Percentiles rank a stretch among this genome's conserved stretches.
Evolutionary conservation across 1,140 invertebrate genomes (phyloP).

Genomic region (Camponotus pennsylvanicus): DNA sequence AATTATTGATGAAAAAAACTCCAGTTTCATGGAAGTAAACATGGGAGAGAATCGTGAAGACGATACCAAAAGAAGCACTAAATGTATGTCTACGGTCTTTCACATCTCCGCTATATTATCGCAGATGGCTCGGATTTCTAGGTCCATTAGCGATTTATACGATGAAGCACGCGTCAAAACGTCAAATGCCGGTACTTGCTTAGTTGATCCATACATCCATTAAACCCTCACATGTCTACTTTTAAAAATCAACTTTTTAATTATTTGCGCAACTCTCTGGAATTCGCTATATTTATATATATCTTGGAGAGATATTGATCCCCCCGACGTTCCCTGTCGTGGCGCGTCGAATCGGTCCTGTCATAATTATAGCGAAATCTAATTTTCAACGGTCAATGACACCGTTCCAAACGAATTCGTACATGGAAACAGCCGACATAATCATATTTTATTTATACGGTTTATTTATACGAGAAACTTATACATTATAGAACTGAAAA

Average conservation of each 20-base stretch:
- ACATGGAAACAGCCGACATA: not conserved
- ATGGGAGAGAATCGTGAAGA: not conserved
- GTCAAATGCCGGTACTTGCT: not conserved
- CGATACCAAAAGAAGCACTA: slow-evolving; percentile 9
- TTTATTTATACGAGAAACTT: not conserved
- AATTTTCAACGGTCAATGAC: slow-evolving; percentile 52
- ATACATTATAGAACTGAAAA: not conserved
- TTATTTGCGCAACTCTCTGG: slow-evolving; percentile 36
- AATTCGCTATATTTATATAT: slow-evolving; percentile 31
- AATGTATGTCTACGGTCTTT: slow-evolving; percentile 2
- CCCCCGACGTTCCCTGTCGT: not conserved
- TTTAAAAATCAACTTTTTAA: slow-evolving; percentile 40
- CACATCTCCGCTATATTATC: slow-evolving; percentile 25
- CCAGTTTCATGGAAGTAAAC: not conserved
- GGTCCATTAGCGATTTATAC: slow-evolving; percentile 63
- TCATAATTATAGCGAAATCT: slow-evolving; percentile 55
- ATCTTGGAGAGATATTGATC: not conserved
- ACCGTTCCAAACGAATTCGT: not conserved
- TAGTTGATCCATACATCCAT: slow-evolving; percentile 36
- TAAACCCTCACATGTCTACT: not conserved
- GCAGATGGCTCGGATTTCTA: slow-evolving; percentile 50
- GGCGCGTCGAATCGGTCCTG: slow-evolving; percentile 14
- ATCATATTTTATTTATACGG: not conserved
- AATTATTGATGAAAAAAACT: slow-evolving; percentile 10
- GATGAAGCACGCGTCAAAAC: slow-evolving; percentile 42